These are phyloP conservation scores for Sinocyclocheilus rhinocerous DNA, from an alignment of 2,113 vertebrate genomes.

Conservation along the genomic window DNA sequence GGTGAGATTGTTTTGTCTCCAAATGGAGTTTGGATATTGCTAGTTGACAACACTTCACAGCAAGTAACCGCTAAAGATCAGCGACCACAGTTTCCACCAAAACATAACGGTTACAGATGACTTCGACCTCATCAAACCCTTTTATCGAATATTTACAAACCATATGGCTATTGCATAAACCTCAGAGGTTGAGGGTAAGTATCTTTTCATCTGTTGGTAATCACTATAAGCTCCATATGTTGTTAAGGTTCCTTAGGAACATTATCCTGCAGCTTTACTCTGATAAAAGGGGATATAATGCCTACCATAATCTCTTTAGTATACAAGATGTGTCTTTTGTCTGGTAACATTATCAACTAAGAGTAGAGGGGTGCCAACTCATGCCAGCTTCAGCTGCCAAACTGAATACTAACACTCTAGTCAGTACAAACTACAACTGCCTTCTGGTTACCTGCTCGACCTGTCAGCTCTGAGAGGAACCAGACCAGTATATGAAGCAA, in stretches of 20 bases:
- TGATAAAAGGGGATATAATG: constrained; percentile 54
- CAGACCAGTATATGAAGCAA: constrained; percentile 71
- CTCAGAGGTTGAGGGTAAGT: constrained; percentile 52
- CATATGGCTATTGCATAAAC: constrained; percentile 42
- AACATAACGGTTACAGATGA: constrained; percentile 62
- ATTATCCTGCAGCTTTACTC: constrained; percentile 54
- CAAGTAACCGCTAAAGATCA: constrained; percentile 51
- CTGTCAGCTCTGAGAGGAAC: constrained; percentile 71
- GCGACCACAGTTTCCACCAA: constrained; percentile 43
- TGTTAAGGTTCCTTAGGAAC: constrained; percentile 55
- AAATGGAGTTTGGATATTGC: constrained; percentile 72
- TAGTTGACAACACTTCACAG: constrained; percentile 67
- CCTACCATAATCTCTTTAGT: constrained; percentile 44
- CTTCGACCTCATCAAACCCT: constrained; percentile 15
- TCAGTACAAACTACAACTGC: constrained; percentile 55
- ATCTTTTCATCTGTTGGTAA: constrained; percentile 44
- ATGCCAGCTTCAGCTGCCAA: constrained; percentile 51
- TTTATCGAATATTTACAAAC: constrained; percentile 13
- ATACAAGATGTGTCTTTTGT: constrained; percentile 52
- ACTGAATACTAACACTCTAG: constrained; percentile 50
- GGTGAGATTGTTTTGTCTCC: constrained; percentile 76
- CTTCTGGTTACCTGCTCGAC: constrained; percentile 66
- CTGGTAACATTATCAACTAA: constrained; percentile 55
- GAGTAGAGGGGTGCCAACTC: constrained; percentile 62
- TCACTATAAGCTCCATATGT: constrained; percentile 54